Conservation (phyloP, 1,140 invertebrate genomes). For the Oscheius sp. region DNA sequence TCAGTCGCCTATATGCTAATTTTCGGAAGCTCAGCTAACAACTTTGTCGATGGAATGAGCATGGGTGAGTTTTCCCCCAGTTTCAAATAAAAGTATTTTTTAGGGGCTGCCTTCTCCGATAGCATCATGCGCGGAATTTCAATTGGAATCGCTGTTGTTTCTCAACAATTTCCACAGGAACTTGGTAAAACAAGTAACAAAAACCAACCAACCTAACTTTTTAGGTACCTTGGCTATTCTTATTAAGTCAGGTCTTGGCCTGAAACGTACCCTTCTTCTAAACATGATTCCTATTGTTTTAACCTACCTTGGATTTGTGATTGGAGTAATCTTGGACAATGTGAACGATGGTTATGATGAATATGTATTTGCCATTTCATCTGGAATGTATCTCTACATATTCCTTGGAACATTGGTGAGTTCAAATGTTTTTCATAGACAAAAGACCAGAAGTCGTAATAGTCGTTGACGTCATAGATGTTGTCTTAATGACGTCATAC, state of each 20-base stretch:
- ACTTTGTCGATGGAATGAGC: constrained; percentile 70
- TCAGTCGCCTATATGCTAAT: constrained; percentile 45
- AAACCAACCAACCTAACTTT: neutral
- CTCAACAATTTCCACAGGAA: constrained; percentile 73
- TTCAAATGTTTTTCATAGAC: neutral
- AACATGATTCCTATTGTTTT: constrained; percentile 51
- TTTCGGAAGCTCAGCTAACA: constrained; percentile 42
- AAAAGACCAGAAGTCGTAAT: neutral
- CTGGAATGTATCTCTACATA: constrained; percentile 58
- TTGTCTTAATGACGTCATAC: neutral
- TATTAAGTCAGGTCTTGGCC: constrained; percentile 47
- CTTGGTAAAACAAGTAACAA: constrained; percentile 59
- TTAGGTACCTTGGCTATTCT: constrained; percentile 46
- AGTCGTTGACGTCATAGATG: neutral
- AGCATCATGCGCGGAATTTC: constrained; percentile 68
- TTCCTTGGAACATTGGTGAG: constrained; percentile 53
- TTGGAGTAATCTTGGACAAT: constrained; percentile 52
- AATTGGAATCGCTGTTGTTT: constrained; percentile 71
- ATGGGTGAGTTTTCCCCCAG: constrained; percentile 25
- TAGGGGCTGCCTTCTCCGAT: constrained; percentile 71
- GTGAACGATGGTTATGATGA: constrained; percentile 50
- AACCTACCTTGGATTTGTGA: constrained; percentile 36
- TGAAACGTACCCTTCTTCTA: constrained; percentile 49
- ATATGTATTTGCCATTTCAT: constrained; percentile 53
- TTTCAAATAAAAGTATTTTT: constrained; percentile 61